Conservation (phyloP, 2,113 vertebrate genomes). For the Pollachius pollachius region DNA sequence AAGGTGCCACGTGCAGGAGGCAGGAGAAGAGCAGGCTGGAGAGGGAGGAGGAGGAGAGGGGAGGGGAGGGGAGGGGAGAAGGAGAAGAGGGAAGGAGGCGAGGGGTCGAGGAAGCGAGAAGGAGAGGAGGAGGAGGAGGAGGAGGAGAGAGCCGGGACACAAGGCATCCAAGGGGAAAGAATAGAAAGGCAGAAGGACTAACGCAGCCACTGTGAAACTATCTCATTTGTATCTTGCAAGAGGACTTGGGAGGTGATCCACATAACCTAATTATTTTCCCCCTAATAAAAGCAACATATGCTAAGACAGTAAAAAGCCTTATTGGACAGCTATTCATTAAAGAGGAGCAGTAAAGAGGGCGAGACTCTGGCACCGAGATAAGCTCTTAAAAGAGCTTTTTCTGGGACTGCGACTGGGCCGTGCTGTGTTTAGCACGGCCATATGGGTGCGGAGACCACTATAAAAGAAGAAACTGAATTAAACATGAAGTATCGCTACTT, state of each 20-base stretch:
- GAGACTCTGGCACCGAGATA: constrained; percentile 71
- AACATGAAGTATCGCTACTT: constrained; percentile 74
- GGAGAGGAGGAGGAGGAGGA: constrained; percentile 45
- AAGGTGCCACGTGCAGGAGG: constrained; percentile 13
- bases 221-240: constrained; percentile 96
- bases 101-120: constrained; percentile 21
- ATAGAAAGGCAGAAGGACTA: constrained; percentile 92
- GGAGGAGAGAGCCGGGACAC: constrained; percentile 71
- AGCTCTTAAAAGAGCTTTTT: constrained; percentile 77
- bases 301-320: constrained; percentile 99
- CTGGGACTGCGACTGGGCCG: constrained; percentile 70
- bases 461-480: constrained; percentile 80
- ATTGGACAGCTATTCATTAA: constrained; percentile 95
- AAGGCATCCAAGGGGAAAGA: constrained; percentile 95
- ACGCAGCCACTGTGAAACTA: constrained; percentile 98
- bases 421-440: constrained; percentile 67
- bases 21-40: too few relatives aligned
- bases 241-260: constrained; percentile 98
- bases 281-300: constrained; percentile 99
- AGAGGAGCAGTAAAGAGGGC: constrained; percentile 81
- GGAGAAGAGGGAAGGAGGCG: constrained; percentile 16
- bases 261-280: constrained; percentile 98
- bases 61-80: too few relatives aligned
- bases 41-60: too few relatives aligned
- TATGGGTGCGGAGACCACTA: constrained; percentile 68